These are phyloP conservation scores for Drosophila novamexicana DNA, from an alignment of 1,140 invertebrate genomes.

Conservation along the genomic window DNA sequence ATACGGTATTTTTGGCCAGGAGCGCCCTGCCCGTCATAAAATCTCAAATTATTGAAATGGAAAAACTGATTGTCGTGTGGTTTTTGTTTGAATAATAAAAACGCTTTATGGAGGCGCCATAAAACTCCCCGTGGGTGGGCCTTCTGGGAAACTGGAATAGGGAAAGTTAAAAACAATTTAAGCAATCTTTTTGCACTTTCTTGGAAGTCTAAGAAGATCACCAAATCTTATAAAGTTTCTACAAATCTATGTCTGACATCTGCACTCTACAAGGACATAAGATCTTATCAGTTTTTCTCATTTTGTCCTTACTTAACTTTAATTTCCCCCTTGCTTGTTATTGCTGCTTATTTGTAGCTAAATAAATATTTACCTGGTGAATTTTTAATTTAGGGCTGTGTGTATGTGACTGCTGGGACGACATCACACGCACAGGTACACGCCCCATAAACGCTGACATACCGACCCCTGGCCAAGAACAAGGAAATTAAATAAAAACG, in stretches of 20 bases:
- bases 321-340: conserved; percentile 17
- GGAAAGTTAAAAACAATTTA: not conserved
- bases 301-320: conserved; percentile 16
- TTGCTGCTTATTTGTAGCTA: conserved; percentile 19
- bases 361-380: conserved; percentile 63
- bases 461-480: conserved; percentile 10
- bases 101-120: conserved; percentile 5
- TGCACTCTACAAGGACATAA: not conserved
- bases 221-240: too few species aligned
- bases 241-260: too few species aligned
- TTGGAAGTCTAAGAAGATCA: not conserved
- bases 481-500: conserved; percentile 19
- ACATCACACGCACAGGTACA: conserved; percentile 42
- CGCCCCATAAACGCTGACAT: too few species aligned
- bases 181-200: not conserved
- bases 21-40: not conserved
- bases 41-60: conserved; percentile 12
- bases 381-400: conserved; percentile 67
- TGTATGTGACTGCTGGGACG: conserved; percentile 40
- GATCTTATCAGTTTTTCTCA: not conserved
- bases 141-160: too few species aligned
- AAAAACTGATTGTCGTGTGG: conserved; percentile 30
- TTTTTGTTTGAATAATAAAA: conserved; percentile 32
- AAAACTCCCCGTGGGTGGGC: not conserved
- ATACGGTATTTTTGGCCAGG: not conserved